Evolutionary conservation across 1,140 invertebrate species (phyloP), one percentile per base, ranked within the genome.

Genomic region (Calosoma granatense): DNA sequence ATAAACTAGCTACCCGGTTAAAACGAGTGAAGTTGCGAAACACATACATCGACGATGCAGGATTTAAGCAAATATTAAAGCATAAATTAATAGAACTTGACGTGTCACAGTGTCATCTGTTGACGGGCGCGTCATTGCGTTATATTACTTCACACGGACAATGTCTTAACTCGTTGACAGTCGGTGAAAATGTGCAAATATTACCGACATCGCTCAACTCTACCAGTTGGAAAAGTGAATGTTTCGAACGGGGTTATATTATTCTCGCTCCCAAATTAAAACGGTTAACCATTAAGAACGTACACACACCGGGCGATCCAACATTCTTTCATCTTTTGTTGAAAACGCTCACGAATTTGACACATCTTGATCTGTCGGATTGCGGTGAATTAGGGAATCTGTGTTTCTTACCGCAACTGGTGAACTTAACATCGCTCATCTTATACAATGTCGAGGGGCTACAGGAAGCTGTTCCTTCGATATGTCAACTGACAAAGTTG

Each of bases 341-440:
- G 21, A 74, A 75, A 54, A 75, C 82, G 19, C 61, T 88, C 23
- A 65, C 73, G 3, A 78, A 83, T 41, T 70, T 94, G 12, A 84
- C 80, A 20, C 80, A 90, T 66, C 72, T 95, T 39, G 90, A 94
- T 70, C 71, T 95, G 43, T 90, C 88, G 0, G 81, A 84, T 59
- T 90, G 86, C 65, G 73, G 74, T 58, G 74, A 80, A 56, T 68
- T 81, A 19, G 76, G 76, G 39, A 68, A 80, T 72, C 73, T 85
- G 21, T 72, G 77, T 56, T 79, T 78, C 39, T 65, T 84, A 22
- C 71, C 76, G 14, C 73, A 76, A 60, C 66, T 87, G 53, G 78
- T 79, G 36, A 81, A 85, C 67, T 74, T 95, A 53, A 74, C 77
- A 20, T 87, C 84, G 0, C 71, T 94, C 15, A 81, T 86, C 60